These are phyloP conservation scores for Alloplasta piceator DNA, from an alignment of 2,888 invertebrate species.

Conservation along the genomic window DNA sequence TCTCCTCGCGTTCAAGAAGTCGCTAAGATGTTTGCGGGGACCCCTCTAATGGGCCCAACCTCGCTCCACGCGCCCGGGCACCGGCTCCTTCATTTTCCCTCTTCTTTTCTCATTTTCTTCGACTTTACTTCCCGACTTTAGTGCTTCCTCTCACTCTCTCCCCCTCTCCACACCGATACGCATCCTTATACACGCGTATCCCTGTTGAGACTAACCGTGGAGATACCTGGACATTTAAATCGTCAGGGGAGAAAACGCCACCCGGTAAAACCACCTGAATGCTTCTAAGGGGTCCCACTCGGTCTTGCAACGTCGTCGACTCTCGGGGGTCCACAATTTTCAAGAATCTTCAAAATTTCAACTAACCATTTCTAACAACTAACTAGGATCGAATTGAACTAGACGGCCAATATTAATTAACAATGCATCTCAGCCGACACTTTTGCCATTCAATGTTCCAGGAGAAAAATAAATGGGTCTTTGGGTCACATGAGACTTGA, in stretches of 20 bases:
- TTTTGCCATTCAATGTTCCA: too few relatives aligned
- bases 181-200: conserved; percentile 44
- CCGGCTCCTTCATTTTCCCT: conserved; percentile 62
- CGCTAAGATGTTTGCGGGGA: conserved; percentile 60
- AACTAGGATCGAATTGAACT: background rate
- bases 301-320: conserved; percentile 72
- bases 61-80: conserved; percentile 52
- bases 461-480: too few relatives aligned
- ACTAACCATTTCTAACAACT: background rate
- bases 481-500: too few relatives aligned
- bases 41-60: conserved; percentile 31
- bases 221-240: conserved; percentile 82
- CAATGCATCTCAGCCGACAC: too few relatives aligned
- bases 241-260: conserved; percentile 71
- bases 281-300: conserved; percentile 77
- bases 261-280: conserved; percentile 81
- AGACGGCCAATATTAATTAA: background rate
- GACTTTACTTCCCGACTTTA: conserved; percentile 62
- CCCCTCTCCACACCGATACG: conserved; percentile 36
- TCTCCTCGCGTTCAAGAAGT: conserved; percentile 47
- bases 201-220: conserved; percentile 65
- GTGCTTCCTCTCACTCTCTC: conserved; percentile 42
- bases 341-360: conserved; percentile 7
- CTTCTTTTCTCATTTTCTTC: conserved; percentile 61
- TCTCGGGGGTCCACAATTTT: conserved; percentile 40